Evolutionary conservation across 2,888 invertebrate species (phyloP).

Genomic region (Mactromeris polynyma): DNA sequence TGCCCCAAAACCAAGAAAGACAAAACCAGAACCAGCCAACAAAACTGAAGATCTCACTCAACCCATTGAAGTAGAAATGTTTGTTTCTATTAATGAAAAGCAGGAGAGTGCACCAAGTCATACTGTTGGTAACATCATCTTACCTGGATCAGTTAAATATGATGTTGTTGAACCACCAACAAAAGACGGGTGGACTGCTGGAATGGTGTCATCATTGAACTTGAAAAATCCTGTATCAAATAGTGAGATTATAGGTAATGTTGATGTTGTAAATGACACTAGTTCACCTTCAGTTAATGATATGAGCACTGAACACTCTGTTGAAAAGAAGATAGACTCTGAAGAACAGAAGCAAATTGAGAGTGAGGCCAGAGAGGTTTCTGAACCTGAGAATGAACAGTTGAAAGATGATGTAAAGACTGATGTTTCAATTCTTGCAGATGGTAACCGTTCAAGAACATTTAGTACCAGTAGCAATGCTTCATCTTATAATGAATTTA

Average conservation of each 20-base stretch:
- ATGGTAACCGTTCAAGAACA: conserved; percentile 45
- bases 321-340: background rate
- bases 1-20: conserved; percentile 74
- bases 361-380: background rate
- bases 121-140: conserved; percentile 47
- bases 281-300: conserved; percentile 30
- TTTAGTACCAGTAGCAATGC: conserved; percentile 63
- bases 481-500: conserved; percentile 66
- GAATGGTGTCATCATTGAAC: conserved; percentile 54
- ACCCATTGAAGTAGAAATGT: conserved; percentile 74
- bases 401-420: conserved; percentile 1
- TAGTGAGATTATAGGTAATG: conserved; percentile 59
- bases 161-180: conserved; percentile 46
- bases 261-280: conserved; percentile 60
- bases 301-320: conserved; percentile 17
- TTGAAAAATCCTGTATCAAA: conserved; percentile 23
- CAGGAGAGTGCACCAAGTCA: conserved; percentile 48
- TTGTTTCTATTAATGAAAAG: conserved; percentile 68
- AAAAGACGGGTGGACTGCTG: conserved; percentile 54
- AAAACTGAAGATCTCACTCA: conserved; percentile 37
- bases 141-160: conserved; percentile 66
- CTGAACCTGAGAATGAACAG: background rate
- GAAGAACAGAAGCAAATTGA: background rate
- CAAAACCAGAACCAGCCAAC: conserved; percentile 12
- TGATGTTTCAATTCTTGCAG: conserved; percentile 30